Evolutionary conservation across 2,797 vertebrate species (phyloP).

Genomic region (Pseudopleuronectes americanus): DNA sequence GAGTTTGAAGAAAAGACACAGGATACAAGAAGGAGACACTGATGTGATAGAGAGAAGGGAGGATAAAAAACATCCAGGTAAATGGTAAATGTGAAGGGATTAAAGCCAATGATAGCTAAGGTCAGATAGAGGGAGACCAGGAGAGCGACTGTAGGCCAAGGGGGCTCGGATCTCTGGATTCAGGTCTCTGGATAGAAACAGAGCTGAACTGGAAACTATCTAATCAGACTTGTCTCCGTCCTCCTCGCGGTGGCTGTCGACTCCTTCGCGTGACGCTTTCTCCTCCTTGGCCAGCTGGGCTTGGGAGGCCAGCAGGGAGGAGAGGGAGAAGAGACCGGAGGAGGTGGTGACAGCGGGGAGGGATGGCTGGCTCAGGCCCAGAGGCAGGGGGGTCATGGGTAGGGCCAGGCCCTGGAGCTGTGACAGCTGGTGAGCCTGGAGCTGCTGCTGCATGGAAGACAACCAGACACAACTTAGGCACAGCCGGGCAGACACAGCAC

Average conservation of each 20-base stretch:
- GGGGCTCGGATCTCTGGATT: conserved; percentile 48
- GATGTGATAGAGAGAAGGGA: conserved; percentile 10
- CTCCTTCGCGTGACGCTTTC: conserved; percentile 93
- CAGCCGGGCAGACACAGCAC: conserved; percentile 30
- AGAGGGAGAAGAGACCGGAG: conserved; percentile 94
- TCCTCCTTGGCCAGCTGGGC: conserved; percentile 97
- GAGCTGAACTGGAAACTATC: conserved; percentile 53
- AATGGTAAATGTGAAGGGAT: conserved; percentile 24
- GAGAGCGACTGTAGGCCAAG: conserved; percentile 50
- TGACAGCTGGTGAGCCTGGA: conserved; percentile 98
- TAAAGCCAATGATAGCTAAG: conserved; percentile 47
- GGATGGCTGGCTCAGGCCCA: conserved; percentile 92
- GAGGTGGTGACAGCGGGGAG: conserved; percentile 93
- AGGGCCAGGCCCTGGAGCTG: conserved; percentile 97
- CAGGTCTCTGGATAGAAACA: conserved; percentile 67
- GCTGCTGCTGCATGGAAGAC: conserved; percentile 94
- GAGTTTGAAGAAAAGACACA: conserved; percentile 21
- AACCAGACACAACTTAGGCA: conserved; percentile 64
- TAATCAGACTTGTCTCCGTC: conserved; percentile 97
- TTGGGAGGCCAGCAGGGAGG: conserved; percentile 93
- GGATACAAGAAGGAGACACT: conserved; percentile 16
- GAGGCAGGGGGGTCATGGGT: conserved; percentile 93
- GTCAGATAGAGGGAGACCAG: conserved; percentile 56
- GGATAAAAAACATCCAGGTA: conserved; percentile 19
- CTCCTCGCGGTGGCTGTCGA: conserved; percentile 92